These are phyloP conservation scores for Anthophora plumipes DNA, from an alignment of 2,888 invertebrate species.

Conservation along the genomic window DNA sequence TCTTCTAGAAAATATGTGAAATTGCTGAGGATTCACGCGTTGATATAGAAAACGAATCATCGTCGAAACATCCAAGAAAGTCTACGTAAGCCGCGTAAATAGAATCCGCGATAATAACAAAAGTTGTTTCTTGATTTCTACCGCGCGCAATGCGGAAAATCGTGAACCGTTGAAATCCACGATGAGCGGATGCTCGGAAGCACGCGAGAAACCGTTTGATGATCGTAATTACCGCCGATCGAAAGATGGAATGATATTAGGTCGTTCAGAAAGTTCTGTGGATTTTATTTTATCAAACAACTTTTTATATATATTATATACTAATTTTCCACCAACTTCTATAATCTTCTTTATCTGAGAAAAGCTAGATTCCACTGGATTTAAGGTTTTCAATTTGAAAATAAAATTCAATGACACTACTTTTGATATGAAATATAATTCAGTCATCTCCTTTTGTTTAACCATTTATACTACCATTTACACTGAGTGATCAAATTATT, in stretches of 20 bases:
- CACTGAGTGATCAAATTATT: no score
- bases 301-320: no score
- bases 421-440: no score
- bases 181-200: slow-evolving; percentile 17
- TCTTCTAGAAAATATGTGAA: not conserved
- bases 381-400: no score
- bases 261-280: no score
- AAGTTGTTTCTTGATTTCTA: slow-evolving; percentile 34
- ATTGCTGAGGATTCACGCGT: not conserved
- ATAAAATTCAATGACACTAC: no score
- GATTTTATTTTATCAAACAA: no score
- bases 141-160: slow-evolving; percentile 54
- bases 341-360: no score
- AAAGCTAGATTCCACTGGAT: no score
- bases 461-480: no score
- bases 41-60: not conserved
- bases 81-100: not conserved
- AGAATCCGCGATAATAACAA: slow-evolving; percentile 21
- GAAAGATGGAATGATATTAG: slow-evolving; percentile 61
- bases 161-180: slow-evolving; percentile 51
- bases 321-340: no score
- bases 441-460: no score
- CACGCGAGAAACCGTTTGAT: slow-evolving; percentile 3
- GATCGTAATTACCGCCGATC: slow-evolving; percentile 46
- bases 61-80: not conserved